Evolutionary conservation across 2,113 vertebrate species (phyloP).

Genomic region (Alligator mississippiensis): DNA sequence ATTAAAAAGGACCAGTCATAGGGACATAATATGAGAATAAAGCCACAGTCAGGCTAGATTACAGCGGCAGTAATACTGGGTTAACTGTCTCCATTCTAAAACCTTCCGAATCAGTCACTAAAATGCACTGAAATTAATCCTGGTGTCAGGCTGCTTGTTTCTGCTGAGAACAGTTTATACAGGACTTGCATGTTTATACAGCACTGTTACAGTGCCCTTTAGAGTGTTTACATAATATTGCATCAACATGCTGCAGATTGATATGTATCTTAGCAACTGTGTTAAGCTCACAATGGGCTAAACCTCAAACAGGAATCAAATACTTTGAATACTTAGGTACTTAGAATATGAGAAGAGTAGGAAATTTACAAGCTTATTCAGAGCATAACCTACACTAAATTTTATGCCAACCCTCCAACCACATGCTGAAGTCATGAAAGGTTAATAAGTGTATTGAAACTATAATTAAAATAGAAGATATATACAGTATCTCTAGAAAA

Average conservation of each 20-base stretch:
- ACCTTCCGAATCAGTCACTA: not conserved
- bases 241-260: slow-evolving; percentile 56
- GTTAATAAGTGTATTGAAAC: slow-evolving; percentile 23
- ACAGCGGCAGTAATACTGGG: not conserved
- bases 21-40: fast-evolving
- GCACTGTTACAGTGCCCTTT: slow-evolving; percentile 66
- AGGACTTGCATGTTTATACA: slow-evolving; percentile 36
- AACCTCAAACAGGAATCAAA: slow-evolving; percentile 57
- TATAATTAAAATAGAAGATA: slow-evolving; percentile 21
- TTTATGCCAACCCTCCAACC: not conserved
- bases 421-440: not conserved
- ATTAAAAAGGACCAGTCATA: not conserved
- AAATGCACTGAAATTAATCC: slow-evolving; percentile 10
- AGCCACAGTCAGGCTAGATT: fast-evolving
- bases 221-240: slow-evolving; percentile 72
- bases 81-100: not conserved
- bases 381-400: not conserved
- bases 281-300: slow-evolving; percentile 59
- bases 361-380: slow-evolving; percentile 49
- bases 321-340: slow-evolving; percentile 50
- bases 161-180: slow-evolving; percentile 31
- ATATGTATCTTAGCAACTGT: slow-evolving; percentile 72
- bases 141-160: slow-evolving; percentile 10
- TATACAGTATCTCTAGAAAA: not conserved
- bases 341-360: slow-evolving; percentile 17